Percentiles rank a stretch among this genome's conserved stretches.
Evolutionary conservation across 2,797 vertebrate genomes (phyloP).

Genomic region (Dipus sagitta): DNA sequence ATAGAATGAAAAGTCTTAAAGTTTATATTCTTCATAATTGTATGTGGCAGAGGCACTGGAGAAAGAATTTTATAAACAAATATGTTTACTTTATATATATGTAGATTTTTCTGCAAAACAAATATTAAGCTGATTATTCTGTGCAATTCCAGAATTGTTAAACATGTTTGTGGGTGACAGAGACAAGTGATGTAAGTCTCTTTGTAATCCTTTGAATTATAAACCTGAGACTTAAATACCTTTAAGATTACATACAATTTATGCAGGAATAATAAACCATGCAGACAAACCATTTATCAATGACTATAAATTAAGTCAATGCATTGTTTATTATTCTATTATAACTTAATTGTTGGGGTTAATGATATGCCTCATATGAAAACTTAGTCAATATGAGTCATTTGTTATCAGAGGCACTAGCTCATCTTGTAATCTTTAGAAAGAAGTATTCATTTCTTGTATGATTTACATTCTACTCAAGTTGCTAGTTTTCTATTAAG

Average conservation of each 20-base stretch:
- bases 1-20: background rate
- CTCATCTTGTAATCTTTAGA: background rate
- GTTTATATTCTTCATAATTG: background rate
- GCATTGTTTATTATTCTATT: background rate
- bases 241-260: background rate
- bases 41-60: background rate
- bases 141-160: background rate
- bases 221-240: background rate
- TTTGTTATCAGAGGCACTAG: background rate
- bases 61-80: background rate
- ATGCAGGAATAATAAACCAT: background rate
- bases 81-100: background rate
- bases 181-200: background rate
- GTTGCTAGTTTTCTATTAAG: conserved; percentile 58
- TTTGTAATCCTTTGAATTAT: background rate
- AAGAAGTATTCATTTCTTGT: conserved; percentile 1
- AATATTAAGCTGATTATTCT: background rate
- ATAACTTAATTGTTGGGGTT: conserved; percentile 2
- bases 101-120: background rate
- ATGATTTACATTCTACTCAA: conserved; percentile 69
- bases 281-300: background rate
- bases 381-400: background rate
- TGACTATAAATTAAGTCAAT: background rate
- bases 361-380: background rate
- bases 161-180: rapidly evolving